Conservation (phyloP, 2,888 invertebrate genomes). For the Ligdia adustata region DNA sequence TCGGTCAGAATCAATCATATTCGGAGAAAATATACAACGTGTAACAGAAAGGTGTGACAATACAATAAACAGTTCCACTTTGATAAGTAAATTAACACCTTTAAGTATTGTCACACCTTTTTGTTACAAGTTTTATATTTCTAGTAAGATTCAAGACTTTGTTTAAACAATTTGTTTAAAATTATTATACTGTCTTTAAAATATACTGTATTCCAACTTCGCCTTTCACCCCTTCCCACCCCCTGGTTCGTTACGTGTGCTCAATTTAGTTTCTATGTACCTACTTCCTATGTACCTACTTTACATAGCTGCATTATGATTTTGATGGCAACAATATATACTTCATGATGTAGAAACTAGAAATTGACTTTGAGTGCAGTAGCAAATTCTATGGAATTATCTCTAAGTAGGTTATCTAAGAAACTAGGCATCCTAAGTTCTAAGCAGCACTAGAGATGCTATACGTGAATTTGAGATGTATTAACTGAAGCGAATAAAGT, state of each 20-base stretch:
- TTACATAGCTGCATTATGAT: conserved; percentile 35
- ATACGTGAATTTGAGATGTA: too few relatives aligned
- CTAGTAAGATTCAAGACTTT: not conserved
- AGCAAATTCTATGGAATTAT: too few relatives aligned
- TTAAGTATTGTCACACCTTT: too few relatives aligned
- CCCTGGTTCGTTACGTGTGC: conserved; percentile 58
- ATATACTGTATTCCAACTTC: conserved; percentile 4
- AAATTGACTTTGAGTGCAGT: too few relatives aligned
- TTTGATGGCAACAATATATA: conserved; percentile 25
- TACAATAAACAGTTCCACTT: too few relatives aligned
- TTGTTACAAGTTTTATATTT: too few relatives aligned
- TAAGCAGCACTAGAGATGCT: too few relatives aligned
- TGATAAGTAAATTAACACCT: too few relatives aligned
- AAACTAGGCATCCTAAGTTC: not conserved
- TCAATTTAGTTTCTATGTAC: conserved; percentile 57
- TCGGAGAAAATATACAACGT: too few relatives aligned
- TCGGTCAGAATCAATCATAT: too few relatives aligned
- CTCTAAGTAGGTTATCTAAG: not conserved
- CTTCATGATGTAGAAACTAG: too few relatives aligned
- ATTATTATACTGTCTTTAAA: not conserved
- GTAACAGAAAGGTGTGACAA: too few relatives aligned
- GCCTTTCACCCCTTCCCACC: conserved; percentile 42
- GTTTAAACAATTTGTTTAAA: not conserved
- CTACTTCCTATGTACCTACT: conserved; percentile 31
- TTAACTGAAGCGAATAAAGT: not conserved